Conservation (phyloP, 2,113 vertebrate genomes). For the Sialia sialis region DNA sequence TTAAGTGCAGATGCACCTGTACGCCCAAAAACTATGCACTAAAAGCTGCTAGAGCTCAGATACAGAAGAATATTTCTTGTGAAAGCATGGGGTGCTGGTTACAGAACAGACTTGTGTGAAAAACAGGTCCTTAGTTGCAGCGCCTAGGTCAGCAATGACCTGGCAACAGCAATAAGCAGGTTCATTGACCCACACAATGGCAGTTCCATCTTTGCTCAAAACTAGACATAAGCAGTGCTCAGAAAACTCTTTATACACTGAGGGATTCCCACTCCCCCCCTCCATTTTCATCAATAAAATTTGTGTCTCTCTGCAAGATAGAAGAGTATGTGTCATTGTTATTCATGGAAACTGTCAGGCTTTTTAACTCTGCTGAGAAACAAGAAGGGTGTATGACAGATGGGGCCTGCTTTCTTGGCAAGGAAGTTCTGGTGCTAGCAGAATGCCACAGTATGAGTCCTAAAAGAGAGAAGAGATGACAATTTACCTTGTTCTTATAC, state of each 20-base stretch:
- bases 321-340: conserved; percentile 46
- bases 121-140: neutral
- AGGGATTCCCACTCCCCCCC: neutral
- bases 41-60: neutral
- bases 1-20: neutral
- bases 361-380: conserved; percentile 49
- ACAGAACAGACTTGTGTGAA: neutral
- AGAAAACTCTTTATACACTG: neutral
- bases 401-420: conserved; percentile 14
- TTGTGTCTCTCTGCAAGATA: neutral
- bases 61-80: neutral
- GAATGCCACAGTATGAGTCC: conserved; percentile 7
- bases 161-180: neutral
- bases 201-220: neutral
- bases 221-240: neutral
- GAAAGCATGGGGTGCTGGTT: neutral
- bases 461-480: conserved; percentile 21
- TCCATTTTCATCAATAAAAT: conserved; percentile 17
- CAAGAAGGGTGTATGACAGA: conserved; percentile 56
- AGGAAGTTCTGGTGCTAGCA: conserved; percentile 38
- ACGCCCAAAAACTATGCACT: neutral
- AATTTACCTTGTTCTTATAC: conserved; percentile 9
- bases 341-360: conserved; percentile 69
- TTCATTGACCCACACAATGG: neutral
- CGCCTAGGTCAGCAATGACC: neutral